Base-by-base conservation (phyloP, 2,797 vertebrate species). In the Anas flavirostris region DNA sequence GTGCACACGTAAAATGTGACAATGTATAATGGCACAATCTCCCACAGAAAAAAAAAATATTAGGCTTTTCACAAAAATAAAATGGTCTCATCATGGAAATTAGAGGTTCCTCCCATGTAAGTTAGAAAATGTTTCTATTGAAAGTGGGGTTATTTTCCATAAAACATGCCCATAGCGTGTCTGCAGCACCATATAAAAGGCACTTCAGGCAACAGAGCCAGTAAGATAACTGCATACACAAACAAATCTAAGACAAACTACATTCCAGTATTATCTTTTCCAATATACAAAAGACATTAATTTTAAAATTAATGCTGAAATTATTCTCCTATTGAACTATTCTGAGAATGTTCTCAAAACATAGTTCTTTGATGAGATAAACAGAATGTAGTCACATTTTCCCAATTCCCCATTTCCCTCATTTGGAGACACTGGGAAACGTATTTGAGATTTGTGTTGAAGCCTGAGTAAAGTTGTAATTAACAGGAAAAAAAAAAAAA, bases 221-320 rank as follows among this genome's bases (percentile, higher is more conserved):
- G 37, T 70, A 70, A 82, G 37, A 63, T 9, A 70, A 68, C 13
- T 17, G 16, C 3, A 39, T 7, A 39, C 0, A 0, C 12, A 37
- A 16, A 25, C 16, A 91, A 85, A 70, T 37, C 55, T 52, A 63
- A 82, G 50, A 48, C 12, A 79, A 94, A 70, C 43, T 33, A 33
- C 7, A 69, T 76, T 63, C 63, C 21, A 84, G 5, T 16, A 66
- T 16, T 19, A 90, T 35, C 33, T 74, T 87, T 52, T 56, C 41
- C 14, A 6, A 60, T 73, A 79, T 5, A 76, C 3, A 35, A 55
- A 72, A 67, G 29, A 82, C 26, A 88, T 37, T 17, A 56, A 13
- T 55, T 91, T 70, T 70, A 9, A 66, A 93, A 88, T 37, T 48
- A 48, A 58, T 23, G 35, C 19, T 53, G 48, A 82, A 88, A 77